These are phyloP conservation scores for Agrochola lota DNA, from an alignment of 2,888 invertebrate species.

Conservation along the genomic window DNA sequence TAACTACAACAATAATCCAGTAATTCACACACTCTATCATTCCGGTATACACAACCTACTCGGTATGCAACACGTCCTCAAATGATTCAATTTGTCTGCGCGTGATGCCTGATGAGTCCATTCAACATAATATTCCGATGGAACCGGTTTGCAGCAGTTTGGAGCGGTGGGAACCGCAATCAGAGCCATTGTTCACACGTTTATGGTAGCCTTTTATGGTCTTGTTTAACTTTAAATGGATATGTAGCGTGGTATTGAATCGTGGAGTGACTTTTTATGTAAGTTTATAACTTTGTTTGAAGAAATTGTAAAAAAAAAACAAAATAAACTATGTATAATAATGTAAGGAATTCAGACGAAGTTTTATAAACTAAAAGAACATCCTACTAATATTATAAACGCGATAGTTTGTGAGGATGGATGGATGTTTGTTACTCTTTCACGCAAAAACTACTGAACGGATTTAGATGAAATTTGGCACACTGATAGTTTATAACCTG, in stretches of 20 bases:
- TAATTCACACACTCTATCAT: constrained; percentile 24
- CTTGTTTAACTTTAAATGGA: not conserved
- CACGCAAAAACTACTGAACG: no score
- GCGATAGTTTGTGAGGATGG: no score
- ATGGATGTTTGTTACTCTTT: no score
- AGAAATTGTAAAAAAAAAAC: not conserved
- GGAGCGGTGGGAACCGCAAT: constrained; percentile 56
- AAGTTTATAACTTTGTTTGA: not conserved
- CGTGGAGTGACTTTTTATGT: not conserved
- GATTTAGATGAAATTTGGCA: no score
- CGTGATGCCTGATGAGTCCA: constrained; percentile 59
- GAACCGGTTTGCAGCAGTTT: constrained; percentile 47
- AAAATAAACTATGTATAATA: no score
- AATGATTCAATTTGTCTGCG: constrained; percentile 55
- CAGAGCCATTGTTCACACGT: constrained; percentile 55
- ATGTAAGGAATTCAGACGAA: no score
- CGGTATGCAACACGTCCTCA: constrained; percentile 46
- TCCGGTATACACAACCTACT: constrained; percentile 31
- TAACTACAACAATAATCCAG: constrained; percentile 13
- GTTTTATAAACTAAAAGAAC: no score
- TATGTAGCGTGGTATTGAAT: constrained; percentile 6
- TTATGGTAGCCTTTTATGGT: constrained; percentile 15
- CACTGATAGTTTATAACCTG: no score
- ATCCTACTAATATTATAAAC: no score
- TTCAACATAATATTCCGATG: constrained; percentile 49